Evolutionary conservation across 2,888 invertebrate genomes (phyloP).

Genomic region (Leucania comma): DNA sequence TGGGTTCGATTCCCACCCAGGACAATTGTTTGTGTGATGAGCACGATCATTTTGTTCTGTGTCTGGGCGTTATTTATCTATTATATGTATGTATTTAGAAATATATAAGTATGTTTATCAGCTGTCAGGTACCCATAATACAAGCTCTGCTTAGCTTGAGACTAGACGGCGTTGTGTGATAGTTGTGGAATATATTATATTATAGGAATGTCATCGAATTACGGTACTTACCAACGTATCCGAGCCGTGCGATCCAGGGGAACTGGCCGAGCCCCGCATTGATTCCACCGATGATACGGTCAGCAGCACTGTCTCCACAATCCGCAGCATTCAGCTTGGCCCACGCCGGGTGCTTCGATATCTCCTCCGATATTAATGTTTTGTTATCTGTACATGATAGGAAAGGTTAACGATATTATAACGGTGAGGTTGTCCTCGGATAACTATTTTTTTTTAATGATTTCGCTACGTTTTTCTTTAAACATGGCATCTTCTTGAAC

Average conservation of each 20-base stretch:
- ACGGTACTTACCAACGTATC: slow-evolving; percentile 83
- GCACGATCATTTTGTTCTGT: too few relatives aligned
- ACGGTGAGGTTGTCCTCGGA: neutral
- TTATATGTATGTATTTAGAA: too few relatives aligned
- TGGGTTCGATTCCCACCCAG: too few relatives aligned
- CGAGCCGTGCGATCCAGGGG: slow-evolving; percentile 92
- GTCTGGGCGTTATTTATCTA: too few relatives aligned
- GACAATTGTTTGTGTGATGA: too few relatives aligned
- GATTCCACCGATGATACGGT: slow-evolving; percentile 92
- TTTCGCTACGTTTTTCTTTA: neutral
- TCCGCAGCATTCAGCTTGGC: slow-evolving; percentile 80
- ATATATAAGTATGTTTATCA: too few relatives aligned
- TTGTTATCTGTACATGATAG: slow-evolving; percentile 25
- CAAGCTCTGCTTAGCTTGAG: too few relatives aligned
- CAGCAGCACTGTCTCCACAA: slow-evolving; percentile 90
- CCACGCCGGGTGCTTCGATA: slow-evolving; percentile 86
- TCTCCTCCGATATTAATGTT: slow-evolving; percentile 18
- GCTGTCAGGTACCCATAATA: too few relatives aligned
- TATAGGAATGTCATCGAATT: too few relatives aligned
- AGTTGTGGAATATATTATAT: too few relatives aligned
- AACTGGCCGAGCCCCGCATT: slow-evolving; percentile 91
- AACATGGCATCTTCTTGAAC: too few relatives aligned
- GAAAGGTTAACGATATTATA: slow-evolving; percentile 5
- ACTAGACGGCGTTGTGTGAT: too few relatives aligned
- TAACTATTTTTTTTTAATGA: neutral